Evolutionary conservation across 2,113 vertebrate genomes (phyloP).

Genomic region (Cheirogaleus medius): DNA sequence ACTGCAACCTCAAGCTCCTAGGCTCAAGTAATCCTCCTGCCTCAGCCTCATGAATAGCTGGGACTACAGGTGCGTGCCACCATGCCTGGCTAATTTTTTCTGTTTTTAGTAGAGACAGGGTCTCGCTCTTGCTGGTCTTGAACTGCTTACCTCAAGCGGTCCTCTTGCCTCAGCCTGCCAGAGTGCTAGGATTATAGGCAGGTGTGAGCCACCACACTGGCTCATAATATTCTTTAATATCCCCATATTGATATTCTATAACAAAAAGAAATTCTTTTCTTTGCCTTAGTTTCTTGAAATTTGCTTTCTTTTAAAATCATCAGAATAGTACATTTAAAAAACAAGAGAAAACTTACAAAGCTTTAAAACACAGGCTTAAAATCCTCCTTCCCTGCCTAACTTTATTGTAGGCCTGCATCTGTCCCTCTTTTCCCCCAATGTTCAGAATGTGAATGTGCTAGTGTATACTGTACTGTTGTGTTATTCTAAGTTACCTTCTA

Average conservation of each 20-base stretch:
- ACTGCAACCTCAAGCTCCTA: too few relatives aligned
- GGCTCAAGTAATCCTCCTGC: too few relatives aligned
- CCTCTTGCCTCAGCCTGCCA: too few relatives aligned
- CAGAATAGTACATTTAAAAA: conserved; percentile 33
- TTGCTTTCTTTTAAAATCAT: conserved; percentile 10
- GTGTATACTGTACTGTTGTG: neutral
- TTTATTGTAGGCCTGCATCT: neutral
- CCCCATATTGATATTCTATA: neutral
- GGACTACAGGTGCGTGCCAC: too few relatives aligned
- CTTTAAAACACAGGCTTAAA: neutral
- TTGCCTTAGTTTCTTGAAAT: conserved; percentile 17
- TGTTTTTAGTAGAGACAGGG: too few relatives aligned
- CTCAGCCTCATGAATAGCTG: too few relatives aligned
- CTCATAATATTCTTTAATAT: neutral
- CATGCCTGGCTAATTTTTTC: too few relatives aligned
- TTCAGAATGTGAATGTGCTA: neutral
- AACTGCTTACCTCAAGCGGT: too few relatives aligned
- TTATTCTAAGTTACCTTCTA: neutral
- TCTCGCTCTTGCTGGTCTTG: too few relatives aligned
- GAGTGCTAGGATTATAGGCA: too few relatives aligned
- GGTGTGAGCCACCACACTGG: too few relatives aligned
- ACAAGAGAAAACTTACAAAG: neutral
- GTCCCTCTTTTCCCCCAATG: neutral
- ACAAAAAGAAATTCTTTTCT: neutral
- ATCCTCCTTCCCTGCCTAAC: too few relatives aligned